phyloP scores from a whole-genome alignment of 2,888 invertebrate species.

The Chironomus tentans region DNA sequence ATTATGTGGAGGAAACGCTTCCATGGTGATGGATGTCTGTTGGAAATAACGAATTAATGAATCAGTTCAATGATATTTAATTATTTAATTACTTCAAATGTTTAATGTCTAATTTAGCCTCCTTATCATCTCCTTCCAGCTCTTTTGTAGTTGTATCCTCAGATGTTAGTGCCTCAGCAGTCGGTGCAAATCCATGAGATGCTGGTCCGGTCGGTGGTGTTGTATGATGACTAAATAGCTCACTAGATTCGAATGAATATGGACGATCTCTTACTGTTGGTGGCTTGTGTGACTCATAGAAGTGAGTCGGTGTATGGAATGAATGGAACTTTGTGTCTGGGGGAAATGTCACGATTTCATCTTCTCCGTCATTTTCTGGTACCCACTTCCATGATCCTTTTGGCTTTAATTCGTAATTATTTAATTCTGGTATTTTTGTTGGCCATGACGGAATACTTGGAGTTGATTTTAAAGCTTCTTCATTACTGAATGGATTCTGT shows the following conservation, averaged over 20 bases:
- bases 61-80: neutral
- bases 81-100: neutral
- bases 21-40: slow-evolving; percentile 17
- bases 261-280: slow-evolving; percentile 12
- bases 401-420: neutral
- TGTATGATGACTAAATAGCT: neutral
- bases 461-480: neutral
- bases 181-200: neutral
- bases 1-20: slow-evolving; percentile 28
- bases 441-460: neutral
- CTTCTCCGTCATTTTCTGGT: neutral
- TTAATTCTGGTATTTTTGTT: neutral
- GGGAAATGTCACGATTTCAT: neutral
- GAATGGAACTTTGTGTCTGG: neutral
- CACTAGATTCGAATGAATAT: slow-evolving; percentile 2
- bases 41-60: neutral
- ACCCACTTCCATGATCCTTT: slow-evolving; percentile 26
- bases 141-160: neutral
- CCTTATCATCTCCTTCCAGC: neutral
- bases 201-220: neutral
- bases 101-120: neutral
- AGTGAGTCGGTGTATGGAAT: neutral
- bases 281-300: neutral
- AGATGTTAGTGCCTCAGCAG: neutral
- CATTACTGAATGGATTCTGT: neutral